Evolutionary conservation across 23 tunicate genomes (phyloP).

Genomic region (Trididemnum miniatum): DNA sequence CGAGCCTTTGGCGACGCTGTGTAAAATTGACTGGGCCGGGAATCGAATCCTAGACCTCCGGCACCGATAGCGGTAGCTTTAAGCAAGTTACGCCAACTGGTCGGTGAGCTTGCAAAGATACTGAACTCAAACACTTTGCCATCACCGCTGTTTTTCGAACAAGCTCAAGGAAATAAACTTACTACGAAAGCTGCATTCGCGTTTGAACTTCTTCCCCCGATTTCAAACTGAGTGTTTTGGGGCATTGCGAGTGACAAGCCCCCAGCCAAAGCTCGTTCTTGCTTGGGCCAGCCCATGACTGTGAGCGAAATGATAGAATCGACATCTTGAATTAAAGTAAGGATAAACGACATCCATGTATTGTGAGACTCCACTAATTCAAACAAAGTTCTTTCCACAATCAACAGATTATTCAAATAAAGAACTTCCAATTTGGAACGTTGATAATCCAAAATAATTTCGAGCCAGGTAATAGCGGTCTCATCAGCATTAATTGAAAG

Average conservation of each 20-base stretch:
- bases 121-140: background rate
- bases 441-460: slow-evolving; percentile 19
- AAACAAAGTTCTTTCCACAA: background rate
- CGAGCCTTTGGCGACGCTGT: too few relatives aligned
- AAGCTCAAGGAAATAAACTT: background rate
- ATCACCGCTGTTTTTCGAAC: background rate
- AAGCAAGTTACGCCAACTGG: background rate
- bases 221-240: background rate
- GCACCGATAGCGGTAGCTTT: too few relatives aligned
- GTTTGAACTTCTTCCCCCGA: slow-evolving; percentile 14
- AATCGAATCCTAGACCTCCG: too few relatives aligned
- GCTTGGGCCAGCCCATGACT: background rate
- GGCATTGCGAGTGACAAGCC: background rate
- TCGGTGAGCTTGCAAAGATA: background rate
- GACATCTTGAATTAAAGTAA: background rate
- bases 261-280: background rate
- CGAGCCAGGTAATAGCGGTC: slow-evolving; percentile 5
- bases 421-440: background rate
- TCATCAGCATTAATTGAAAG: background rate
- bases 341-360: slow-evolving; percentile 11
- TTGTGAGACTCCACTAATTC: slow-evolving; percentile 8
- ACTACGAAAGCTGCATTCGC: slow-evolving; percentile 1
- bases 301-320: background rate
- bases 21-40: too few relatives aligned
- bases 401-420: background rate